phyloP scores from a whole-genome alignment of 2,888 invertebrate genomes.

The Lasius fuliginosus region DNA sequence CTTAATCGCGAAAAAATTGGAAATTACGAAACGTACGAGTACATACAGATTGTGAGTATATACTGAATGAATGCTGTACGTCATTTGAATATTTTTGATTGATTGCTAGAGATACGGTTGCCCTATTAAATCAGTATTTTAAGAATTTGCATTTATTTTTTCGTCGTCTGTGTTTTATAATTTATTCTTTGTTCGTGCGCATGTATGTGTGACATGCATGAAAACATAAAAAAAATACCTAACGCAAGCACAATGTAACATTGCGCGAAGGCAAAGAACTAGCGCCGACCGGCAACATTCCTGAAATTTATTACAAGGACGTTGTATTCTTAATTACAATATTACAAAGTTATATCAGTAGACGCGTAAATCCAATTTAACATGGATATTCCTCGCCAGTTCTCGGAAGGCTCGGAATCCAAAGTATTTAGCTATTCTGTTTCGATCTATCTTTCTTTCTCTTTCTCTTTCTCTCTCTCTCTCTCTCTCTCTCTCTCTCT shows the following conservation, averaged over 20 bases:
- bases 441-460: not conserved
- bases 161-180: not conserved
- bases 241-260: not conserved
- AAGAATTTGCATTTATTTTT: not conserved
- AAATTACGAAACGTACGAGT: slow-evolving; percentile 26
- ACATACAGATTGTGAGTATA: not conserved
- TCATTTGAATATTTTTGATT: slow-evolving; percentile 23
- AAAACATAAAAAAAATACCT: not conserved
- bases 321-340: slow-evolving; percentile 65
- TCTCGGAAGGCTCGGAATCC: slow-evolving; percentile 24
- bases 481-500: not conserved
- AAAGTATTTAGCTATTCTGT: slow-evolving; percentile 27
- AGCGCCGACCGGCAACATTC: slow-evolving; percentile 33
- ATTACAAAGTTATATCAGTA: slow-evolving; percentile 65
- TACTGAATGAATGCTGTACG: not conserved
- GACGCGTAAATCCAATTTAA: slow-evolving; percentile 65
- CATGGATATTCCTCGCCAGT: slow-evolving; percentile 56
- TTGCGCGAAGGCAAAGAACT: not conserved
- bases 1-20: slow-evolving; percentile 30
- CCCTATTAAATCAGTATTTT: not conserved
- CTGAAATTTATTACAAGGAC: slow-evolving; percentile 59
- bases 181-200: not conserved
- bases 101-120: not conserved
- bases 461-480: not conserved
- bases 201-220: not conserved